Evolutionary conservation across 2,888 invertebrate genomes (phyloP).

Genomic region (Drosophila pegasa): DNA sequence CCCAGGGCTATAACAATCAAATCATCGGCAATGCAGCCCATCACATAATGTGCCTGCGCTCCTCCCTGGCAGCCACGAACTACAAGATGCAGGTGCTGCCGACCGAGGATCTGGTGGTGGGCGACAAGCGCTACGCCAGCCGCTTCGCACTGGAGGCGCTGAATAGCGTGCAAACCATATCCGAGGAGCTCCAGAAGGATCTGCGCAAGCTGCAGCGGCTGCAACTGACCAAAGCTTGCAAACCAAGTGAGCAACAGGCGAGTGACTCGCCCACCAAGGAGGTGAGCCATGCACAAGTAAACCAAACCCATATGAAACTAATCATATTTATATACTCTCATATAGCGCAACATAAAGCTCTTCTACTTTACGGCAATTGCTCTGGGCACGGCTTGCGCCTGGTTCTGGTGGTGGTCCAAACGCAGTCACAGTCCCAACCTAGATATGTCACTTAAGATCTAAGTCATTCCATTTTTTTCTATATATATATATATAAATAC

Average conservation of each 20-base stretch:
- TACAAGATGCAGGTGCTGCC: constrained; percentile 81
- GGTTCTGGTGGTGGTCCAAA: constrained; percentile 71
- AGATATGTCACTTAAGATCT: constrained; percentile 53
- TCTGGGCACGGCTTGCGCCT: constrained; percentile 60
- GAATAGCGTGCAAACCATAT: constrained; percentile 73
- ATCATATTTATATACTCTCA: background rate
- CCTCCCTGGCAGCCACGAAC: constrained; percentile 80
- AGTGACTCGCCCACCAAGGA: constrained; percentile 23
- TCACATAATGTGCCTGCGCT: constrained; percentile 79
- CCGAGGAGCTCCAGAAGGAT: constrained; percentile 76
- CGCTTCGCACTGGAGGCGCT: constrained; percentile 82
- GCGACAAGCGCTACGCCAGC: constrained; percentile 83
- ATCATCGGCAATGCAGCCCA: constrained; percentile 74
- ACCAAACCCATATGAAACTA: background rate
- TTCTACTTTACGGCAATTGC: constrained; percentile 52
- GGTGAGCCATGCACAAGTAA: constrained; percentile 6
- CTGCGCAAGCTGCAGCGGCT: constrained; percentile 72
- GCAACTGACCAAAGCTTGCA: constrained; percentile 5
- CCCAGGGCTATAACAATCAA: constrained; percentile 72
- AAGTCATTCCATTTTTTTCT: constrained; percentile 5
- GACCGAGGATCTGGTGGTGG: constrained; percentile 82
- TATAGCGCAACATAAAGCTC: constrained; percentile 50
- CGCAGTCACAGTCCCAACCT: constrained; percentile 29
- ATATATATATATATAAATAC: background rate
- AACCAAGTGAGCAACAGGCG: background rate